A percentile compares a stretch with the other conserved stretches of the same genome.
Conservation (phyloP, 2,113 vertebrate genomes). For the Sinocyclocheilus grahami region DNA sequence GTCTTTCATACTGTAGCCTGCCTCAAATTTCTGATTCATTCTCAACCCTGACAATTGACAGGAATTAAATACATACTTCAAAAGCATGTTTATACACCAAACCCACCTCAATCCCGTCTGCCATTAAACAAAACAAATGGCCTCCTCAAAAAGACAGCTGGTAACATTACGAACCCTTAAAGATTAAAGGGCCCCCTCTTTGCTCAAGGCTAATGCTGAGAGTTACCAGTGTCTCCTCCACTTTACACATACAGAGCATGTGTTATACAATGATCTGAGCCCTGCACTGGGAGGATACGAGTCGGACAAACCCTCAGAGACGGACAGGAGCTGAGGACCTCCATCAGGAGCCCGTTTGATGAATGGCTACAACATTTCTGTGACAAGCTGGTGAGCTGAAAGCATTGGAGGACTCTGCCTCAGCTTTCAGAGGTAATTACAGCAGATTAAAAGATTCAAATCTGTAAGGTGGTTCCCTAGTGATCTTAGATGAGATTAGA, state of each 20-base stretch:
- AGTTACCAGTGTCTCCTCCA: slow-evolving; percentile 24
- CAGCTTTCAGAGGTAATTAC: slow-evolving; percentile 74
- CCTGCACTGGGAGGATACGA: slow-evolving; percentile 22
- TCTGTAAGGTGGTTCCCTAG: slow-evolving; percentile 65
- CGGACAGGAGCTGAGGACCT: slow-evolving; percentile 55
- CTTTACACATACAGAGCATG: slow-evolving; percentile 27
- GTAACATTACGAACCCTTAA: slow-evolving; percentile 24
- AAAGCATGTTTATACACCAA: slow-evolving; percentile 31
- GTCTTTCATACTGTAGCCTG: neutral
- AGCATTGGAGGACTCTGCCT: slow-evolving; percentile 63
- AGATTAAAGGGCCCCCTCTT: neutral
- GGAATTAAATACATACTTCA: slow-evolving; percentile 13
- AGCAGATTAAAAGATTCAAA: slow-evolving; percentile 74
- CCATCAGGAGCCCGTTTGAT: slow-evolving; percentile 72
- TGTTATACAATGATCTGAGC: slow-evolving; percentile 31
- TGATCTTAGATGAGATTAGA: slow-evolving; percentile 65
- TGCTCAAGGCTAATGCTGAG: slow-evolving; percentile 40
- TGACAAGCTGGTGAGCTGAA: slow-evolving; percentile 77
- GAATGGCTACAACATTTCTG: slow-evolving; percentile 75
- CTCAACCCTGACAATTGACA: slow-evolving; percentile 16
- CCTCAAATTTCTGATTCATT: slow-evolving; percentile 13
- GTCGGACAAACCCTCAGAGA: slow-evolving; percentile 56
- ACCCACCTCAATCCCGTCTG: neutral
- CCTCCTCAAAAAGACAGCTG: slow-evolving; percentile 30
- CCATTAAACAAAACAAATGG: slow-evolving; percentile 25